Percentiles rank a stretch among this genome's conserved stretches.
Conservation (phyloP, 2,113 vertebrate genomes). For the Dasyurus viverrinus region DNA sequence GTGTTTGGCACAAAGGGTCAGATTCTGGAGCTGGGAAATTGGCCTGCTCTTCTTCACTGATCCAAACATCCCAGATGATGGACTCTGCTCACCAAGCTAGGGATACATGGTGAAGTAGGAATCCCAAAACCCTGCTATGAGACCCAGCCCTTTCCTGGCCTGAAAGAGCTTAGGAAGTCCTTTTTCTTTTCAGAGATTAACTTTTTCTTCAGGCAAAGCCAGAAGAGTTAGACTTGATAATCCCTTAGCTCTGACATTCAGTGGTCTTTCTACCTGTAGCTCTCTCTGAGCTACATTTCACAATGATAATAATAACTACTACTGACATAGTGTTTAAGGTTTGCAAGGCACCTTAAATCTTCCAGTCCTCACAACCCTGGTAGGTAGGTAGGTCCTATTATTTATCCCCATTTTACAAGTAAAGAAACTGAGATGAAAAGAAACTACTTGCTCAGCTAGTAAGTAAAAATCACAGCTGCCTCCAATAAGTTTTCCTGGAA, state of each 20-base stretch:
- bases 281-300: not conserved
- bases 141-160: not conserved
- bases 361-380: not conserved
- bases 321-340: not conserved
- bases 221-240: not conserved
- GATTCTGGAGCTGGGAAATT: not conserved
- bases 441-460: not conserved
- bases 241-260: not conserved
- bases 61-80: not conserved
- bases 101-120: not conserved
- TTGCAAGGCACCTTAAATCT: not conserved
- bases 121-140: not conserved
- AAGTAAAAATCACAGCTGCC: not conserved
- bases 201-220: not conserved
- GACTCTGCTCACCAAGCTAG: not conserved
- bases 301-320: not conserved
- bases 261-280: not conserved
- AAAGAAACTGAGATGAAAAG: not conserved
- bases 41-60: not conserved
- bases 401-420: not conserved
- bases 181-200: not conserved
- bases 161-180: not conserved
- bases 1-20: not conserved
- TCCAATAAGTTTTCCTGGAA: not conserved
- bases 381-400: not conserved